Base-by-base conservation (phyloP, 2,113 vertebrate genomes). In the Cyanoramphus novaezelandiae region DNA sequence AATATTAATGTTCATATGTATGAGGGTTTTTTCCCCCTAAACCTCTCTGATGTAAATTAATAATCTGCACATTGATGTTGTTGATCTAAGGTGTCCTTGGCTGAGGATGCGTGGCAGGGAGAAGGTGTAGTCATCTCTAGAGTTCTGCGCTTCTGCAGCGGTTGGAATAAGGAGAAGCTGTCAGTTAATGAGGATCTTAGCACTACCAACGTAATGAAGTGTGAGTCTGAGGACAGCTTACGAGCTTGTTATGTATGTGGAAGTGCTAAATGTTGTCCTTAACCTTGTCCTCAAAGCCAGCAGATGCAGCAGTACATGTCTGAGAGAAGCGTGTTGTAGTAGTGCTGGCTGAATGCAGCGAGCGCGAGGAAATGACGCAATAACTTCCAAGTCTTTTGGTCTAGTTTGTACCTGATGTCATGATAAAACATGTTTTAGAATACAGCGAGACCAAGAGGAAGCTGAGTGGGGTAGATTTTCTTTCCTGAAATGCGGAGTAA, bases 41-140 rank as follows among this genome's bases (percentile, higher is more conserved):
- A 37, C 8, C 20, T 25, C 57, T 57, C 33, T 29, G 52, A 28
- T 91, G 27, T 68, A 47, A 35, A 24, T 62, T 13, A 43, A 5
- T n/a, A 4, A 4, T 18, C 57, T 49, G 19, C 21, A 33, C 4
- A 1, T 25, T 13, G 20, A 23, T 6, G 13, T 8, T 79, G 64
- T 14, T 82, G 72, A 2, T 41, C 43, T 17, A 31, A 41, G 29
- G 13, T 41, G 17, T 68, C 62, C 49, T 52, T 64, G 47, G 35
- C 20, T 33, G 71, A 46, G 71, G 44, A 33, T 21, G 3, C 13
- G 12, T 49, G 53, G 3, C 43, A 37, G 17, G 62, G 75, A 24
- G 33, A 52, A 39, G 47, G 10, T 2, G 2, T 8, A 15, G 7
- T 3, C 25, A 11, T 11, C 44, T 18, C 8, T 3, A 3, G 4